Evolutionary conservation across 2,888 invertebrate genomes (phyloP).

Genomic region (Epinotia brunnichana): DNA sequence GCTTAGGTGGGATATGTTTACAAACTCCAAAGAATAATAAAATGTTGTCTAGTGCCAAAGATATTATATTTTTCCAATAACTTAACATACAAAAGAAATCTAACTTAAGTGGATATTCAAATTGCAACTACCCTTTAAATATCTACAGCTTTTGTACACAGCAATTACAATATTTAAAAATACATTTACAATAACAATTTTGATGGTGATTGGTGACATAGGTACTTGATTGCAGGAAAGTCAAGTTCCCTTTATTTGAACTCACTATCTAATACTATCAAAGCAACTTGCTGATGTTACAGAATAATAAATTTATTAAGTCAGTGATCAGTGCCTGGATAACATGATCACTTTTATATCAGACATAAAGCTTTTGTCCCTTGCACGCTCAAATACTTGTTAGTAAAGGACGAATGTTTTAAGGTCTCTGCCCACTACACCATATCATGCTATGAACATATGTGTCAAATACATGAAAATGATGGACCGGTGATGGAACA

Average conservation of each 20-base stretch:
- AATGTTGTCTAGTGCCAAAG: slow-evolving; percentile 13
- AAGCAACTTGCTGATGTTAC: background rate
- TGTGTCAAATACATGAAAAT: no score
- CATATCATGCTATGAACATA: no score
- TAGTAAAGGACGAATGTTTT: no score
- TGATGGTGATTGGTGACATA: slow-evolving; percentile 27
- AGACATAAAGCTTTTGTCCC: no score
- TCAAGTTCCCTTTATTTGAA: background rate
- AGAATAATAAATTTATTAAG: background rate
- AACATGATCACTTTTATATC: no score
- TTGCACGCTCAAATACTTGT: no score
- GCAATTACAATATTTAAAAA: slow-evolving; percentile 4
- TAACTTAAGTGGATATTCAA: background rate
- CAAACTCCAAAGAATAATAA: slow-evolving; percentile 20
- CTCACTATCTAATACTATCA: no score
- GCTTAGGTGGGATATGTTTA: background rate
- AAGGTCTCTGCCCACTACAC: no score
- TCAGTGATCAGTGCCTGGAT: background rate
- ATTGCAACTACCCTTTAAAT: slow-evolving; percentile 47
- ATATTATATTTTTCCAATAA: slow-evolving; percentile 34
- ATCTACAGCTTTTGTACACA: slow-evolving; percentile 15
- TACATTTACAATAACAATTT: slow-evolving; percentile 32
- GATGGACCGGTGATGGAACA: no score
- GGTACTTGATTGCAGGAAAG: background rate
- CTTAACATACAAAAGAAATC: slow-evolving; percentile 18